Conservation (phyloP, 1,140 invertebrate genomes). For the Radopholus similis region DNA sequence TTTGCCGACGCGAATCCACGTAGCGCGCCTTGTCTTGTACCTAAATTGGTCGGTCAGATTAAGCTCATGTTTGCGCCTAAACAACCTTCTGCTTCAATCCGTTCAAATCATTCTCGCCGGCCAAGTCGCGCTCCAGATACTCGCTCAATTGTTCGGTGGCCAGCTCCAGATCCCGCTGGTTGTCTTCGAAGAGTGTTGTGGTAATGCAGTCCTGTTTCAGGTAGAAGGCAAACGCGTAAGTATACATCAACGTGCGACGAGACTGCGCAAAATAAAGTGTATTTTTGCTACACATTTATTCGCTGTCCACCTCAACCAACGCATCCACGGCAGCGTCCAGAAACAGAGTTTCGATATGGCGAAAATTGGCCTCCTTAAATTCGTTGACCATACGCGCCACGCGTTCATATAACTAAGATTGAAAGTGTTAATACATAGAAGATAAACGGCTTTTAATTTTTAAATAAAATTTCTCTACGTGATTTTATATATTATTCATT, state of each 20-base stretch:
- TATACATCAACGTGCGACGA: conserved; percentile 95
- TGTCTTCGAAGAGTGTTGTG: conserved; percentile 96
- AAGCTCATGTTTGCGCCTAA: conserved; percentile 73
- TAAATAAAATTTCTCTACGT: too few species aligned
- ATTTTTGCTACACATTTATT: too few species aligned
- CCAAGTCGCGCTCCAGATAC: conserved; percentile 91
- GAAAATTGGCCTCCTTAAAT: conserved; percentile 75
- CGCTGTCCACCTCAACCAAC: conserved; percentile 88
- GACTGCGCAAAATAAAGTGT: too few species aligned
- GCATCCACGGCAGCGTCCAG: conserved; percentile 84
- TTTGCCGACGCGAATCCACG: too few species aligned
- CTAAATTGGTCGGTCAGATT: too few species aligned
- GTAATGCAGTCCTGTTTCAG: conserved; percentile 91
- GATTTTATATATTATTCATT: conserved; percentile 5
- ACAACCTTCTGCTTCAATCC: conserved; percentile 99
- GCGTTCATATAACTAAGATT: neutral
- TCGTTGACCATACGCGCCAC: conserved; percentile 84
- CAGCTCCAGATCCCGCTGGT: conserved; percentile 93
- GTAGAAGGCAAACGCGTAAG: conserved; percentile 98
- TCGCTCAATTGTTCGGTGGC: conserved; percentile 93
- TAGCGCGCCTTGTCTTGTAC: too few species aligned
- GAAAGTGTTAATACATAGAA: too few species aligned
- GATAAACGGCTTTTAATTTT: too few species aligned
- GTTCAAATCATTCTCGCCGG: conserved; percentile 83
- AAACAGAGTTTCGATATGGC: conserved; percentile 69